Base-by-base conservation (phyloP, 1,140 invertebrate genomes). In the Tyrophagus putrescentiae region DNA sequence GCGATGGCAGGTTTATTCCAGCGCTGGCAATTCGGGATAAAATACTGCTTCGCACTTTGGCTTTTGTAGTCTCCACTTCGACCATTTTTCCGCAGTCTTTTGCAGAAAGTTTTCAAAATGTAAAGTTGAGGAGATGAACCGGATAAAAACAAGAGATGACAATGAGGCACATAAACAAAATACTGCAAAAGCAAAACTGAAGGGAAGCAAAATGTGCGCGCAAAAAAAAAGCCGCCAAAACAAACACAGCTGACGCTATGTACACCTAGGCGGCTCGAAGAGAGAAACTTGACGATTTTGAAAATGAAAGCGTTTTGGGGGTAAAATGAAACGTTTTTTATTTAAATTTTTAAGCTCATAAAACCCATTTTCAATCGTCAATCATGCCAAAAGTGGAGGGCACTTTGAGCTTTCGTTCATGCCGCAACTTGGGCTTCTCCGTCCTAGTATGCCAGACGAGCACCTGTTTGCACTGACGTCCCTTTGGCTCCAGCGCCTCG, bases 401-500 rank as follows among this genome's bases (percentile, higher is more conserved):
- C 31, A 48, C 31, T 21, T 21, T 21, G 21, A 48, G 45, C 31
- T 21, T 48, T 9, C 18, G 23, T 21, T 48, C 45, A 29, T 81
- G 78, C 31, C 74, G 75, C 44, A 92, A 75, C 45, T 80, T 79
- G 1, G 86, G 84, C 67, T 83, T 82, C 72, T 92, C 86, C 28
- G 93, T 95, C 68, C 90, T 77, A 21, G 93, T 97, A 70, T 98
- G 94, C 93, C 94, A 98, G 5, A 98, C 93, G 57, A 91, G 82
- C 70, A 83, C 88, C 74, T 92, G 88, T 0, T 83, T 87, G 70
- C 91, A 95, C 65, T 80, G 81, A 62, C 87, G 83, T 3, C 91
- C 91, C 64, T 88, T 76, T 0, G 90, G 87, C 71, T 98, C 92
- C 34, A 97, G 70, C 60, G 91, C 79, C 23, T 84, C 76, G 64